A percentile compares a stretch with the other conserved stretches of the same genome.
Evolutionary conservation across 1,140 invertebrate species (phyloP).

Genomic region (Andricus grossulariae): DNA sequence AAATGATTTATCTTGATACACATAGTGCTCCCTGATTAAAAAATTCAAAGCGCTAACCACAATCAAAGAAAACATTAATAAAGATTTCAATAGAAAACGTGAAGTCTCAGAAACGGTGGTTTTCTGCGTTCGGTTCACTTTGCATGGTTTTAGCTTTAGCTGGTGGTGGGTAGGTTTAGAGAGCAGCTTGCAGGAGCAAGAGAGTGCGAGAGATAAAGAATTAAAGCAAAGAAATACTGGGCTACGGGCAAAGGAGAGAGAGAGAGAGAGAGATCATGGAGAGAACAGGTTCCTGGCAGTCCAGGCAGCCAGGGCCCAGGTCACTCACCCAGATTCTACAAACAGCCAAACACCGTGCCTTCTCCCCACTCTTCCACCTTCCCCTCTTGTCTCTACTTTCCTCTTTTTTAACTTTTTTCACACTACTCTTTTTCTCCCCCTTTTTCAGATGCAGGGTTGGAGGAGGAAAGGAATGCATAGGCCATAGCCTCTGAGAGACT

Average conservation of each 20-base stretch:
- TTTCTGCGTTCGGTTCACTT: slow-evolving; percentile 31
- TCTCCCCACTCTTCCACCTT: slow-evolving; percentile 41
- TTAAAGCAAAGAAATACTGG: slow-evolving; percentile 35
- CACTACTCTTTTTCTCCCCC: slow-evolving; percentile 46
- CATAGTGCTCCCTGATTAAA: no score
- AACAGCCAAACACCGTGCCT: slow-evolving; percentile 66
- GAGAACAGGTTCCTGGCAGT: slow-evolving; percentile 58
- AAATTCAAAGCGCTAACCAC: no score
- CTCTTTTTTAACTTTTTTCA: slow-evolving; percentile 37
- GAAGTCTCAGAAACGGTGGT: background rate
- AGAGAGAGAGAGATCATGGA: slow-evolving; percentile 46
- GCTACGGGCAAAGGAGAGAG: slow-evolving; percentile 37
- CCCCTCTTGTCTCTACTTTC: slow-evolving; percentile 33
- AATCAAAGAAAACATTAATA: no score
- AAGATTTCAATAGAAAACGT: no score
- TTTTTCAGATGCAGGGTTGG: slow-evolving; percentile 35
- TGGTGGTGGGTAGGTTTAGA: background rate
- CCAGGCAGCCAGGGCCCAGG: slow-evolving; percentile 60
- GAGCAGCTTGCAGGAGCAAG: slow-evolving; percentile 37
- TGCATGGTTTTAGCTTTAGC: slow-evolving; percentile 40
- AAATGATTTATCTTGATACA: no score
- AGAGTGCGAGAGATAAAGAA: slow-evolving; percentile 32
- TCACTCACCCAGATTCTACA: slow-evolving; percentile 74
- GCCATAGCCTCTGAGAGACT: background rate
- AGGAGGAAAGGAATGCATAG: slow-evolving; percentile 14